Base-by-base conservation (phyloP, 2,888 invertebrate genomes). In the Galerucella pusilla region DNA sequence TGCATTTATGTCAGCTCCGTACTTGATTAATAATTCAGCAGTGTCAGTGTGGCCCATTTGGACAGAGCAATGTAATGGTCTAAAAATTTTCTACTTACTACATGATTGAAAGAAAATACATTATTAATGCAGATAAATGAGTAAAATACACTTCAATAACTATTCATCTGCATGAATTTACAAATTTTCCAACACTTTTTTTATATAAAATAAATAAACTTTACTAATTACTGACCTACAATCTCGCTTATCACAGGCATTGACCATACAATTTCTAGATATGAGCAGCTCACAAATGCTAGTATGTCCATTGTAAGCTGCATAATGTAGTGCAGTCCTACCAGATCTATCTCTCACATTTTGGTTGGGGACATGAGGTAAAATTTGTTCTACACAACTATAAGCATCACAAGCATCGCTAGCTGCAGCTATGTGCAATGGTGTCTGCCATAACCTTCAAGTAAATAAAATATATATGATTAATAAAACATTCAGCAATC, bases 241-340 rank as follows among this genome's bases (percentile, higher is more conserved):
- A 77, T 91, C 91, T 80, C 90, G 90, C 84, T 92, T 92, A 83
- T 92, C 92, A 81, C 90, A 90, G 2, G 91, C 90, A 84, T 92
- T 91, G 35, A 92, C 89, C 45, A 89, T 88, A 75, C 91, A 90
- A 35, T 90, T 90, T 80, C 88, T 88, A 42, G 88, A 86, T 12
- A 91, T 85, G 46, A 92, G 84, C 68, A 91, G 85, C 80, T 90
- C 88, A 3, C 89, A 89, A 88, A 91, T 90, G 86, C 90, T 90
- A 74, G 88, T 84, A 79, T 92, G 91, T 1, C 92, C 91, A 81
- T 91, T 91, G 82, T 89, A 90, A 12, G 91, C 91, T 7, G 92
- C 92, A 84, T 92, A 91, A 83, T 92, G 92, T 63, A 92, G 87
- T 78, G 91, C 89, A 5, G 92, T 92, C 61, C 91, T 87, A 2